These are phyloP conservation scores for Panagrolaimus sp. DNA, from an alignment of 1,140 invertebrate species.

Conservation along the genomic window DNA sequence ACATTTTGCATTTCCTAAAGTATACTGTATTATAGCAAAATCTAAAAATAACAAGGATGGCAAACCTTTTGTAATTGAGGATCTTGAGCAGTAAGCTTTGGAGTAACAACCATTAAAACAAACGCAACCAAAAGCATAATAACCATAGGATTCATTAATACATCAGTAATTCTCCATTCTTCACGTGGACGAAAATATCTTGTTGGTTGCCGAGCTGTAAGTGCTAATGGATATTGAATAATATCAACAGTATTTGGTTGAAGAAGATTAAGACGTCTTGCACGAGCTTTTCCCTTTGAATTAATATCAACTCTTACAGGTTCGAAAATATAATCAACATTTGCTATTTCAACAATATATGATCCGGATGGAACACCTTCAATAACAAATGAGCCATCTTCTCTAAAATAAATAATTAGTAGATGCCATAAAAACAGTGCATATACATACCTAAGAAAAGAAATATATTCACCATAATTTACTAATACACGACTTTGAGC, in stretches of 20 bases:
- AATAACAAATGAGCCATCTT: constrained; percentile 86
- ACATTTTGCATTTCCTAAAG: constrained; percentile 43
- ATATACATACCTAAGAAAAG: constrained; percentile 43
- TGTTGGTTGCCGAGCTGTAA: constrained; percentile 52
- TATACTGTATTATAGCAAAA: constrained; percentile 12
- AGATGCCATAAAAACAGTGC: not conserved
- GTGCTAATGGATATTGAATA: constrained; percentile 48
- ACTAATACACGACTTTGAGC: constrained; percentile 41
- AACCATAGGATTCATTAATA: constrained; percentile 59
- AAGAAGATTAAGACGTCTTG: constrained; percentile 85
- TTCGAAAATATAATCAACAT: constrained; percentile 84
- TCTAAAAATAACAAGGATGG: no score
- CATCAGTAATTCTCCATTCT: constrained; percentile 56
- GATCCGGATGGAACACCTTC: constrained; percentile 85
- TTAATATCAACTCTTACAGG: constrained; percentile 88
- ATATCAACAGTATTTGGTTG: constrained; percentile 60
- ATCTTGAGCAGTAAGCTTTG: constrained; percentile 62
- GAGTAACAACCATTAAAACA: constrained; percentile 60
- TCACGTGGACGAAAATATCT: constrained; percentile 54
- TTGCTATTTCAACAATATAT: constrained; percentile 83
- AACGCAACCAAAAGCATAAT: constrained; percentile 62
- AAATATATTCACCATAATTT: constrained; percentile 53
- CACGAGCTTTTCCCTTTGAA: constrained; percentile 87
- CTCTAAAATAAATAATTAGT: constrained; percentile 60
- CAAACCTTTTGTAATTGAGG: constrained; percentile 60